phyloP scores from a whole-genome alignment of 2,113 vertebrate species.

The Zosterops hypoxanthus region DNA sequence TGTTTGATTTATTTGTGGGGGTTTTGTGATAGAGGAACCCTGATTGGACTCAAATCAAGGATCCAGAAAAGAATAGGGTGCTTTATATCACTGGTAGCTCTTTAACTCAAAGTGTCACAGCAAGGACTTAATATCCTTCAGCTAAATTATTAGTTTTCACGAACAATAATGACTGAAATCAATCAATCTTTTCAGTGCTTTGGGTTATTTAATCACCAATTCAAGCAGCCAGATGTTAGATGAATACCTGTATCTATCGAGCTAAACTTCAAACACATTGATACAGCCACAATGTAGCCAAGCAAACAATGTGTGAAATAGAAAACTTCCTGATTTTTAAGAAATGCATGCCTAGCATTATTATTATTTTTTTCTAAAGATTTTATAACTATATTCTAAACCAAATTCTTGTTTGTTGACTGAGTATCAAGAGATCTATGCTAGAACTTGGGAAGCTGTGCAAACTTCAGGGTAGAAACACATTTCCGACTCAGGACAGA shows the following conservation, averaged over 20 bases:
- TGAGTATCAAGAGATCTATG: background rate
- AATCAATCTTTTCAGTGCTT: slow-evolving; percentile 60
- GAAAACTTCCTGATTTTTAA: background rate
- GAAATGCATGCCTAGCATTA: background rate
- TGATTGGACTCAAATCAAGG: slow-evolving; percentile 51
- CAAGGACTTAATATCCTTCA: slow-evolving; percentile 56
- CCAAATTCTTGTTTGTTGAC: background rate
- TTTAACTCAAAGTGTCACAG: slow-evolving; percentile 64
- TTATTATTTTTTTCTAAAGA: background rate
- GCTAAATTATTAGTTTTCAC: slow-evolving; percentile 58
- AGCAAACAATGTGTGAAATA: background rate
- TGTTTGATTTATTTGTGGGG: slow-evolving; percentile 52
- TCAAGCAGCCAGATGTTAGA: slow-evolving; percentile 21
- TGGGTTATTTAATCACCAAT: slow-evolving; percentile 31
- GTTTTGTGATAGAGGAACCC: slow-evolving; percentile 40
- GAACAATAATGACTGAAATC: slow-evolving; percentile 61
- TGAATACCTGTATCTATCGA: slow-evolving; percentile 15
- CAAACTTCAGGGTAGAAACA: background rate
- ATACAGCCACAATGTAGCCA: background rate
- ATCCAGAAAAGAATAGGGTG: slow-evolving; percentile 60
- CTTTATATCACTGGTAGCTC: slow-evolving; percentile 64
- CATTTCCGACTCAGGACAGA: background rate
- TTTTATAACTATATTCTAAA: background rate
- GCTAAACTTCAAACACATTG: slow-evolving; percentile 7
- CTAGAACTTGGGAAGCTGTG: background rate